These are phyloP conservation scores for Rhabditoides inermis DNA, from an alignment of 2,888 invertebrate genomes.

Conservation along the genomic window DNA sequence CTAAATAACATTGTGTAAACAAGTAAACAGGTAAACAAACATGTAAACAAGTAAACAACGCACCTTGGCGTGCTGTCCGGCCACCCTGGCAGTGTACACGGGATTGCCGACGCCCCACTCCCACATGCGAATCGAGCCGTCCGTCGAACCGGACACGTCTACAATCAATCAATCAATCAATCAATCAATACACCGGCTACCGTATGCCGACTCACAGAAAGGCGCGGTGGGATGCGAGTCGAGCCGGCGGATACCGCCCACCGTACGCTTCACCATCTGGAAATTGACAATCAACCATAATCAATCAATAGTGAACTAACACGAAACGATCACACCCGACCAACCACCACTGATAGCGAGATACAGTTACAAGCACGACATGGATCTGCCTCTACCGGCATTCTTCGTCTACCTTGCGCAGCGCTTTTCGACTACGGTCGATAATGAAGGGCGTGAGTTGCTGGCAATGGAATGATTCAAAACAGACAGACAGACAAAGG, in stretches of 20 bases:
- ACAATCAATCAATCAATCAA: slow-evolving; percentile 6
- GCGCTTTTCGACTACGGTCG: slow-evolving; percentile 89
- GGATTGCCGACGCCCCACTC: slow-evolving; percentile 88
- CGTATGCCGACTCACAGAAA: slow-evolving; percentile 69
- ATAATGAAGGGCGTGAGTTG: slow-evolving; percentile 73
- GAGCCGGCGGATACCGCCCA: slow-evolving; percentile 86
- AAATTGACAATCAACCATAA: slow-evolving; percentile 33
- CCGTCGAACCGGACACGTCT: slow-evolving; percentile 83
- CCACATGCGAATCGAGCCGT: slow-evolving; percentile 91
- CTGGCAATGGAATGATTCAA: slow-evolving; percentile 12
- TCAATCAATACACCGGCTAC: background rate
- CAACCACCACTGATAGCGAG: no score
- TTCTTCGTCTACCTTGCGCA: slow-evolving; percentile 88
- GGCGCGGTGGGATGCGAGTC: slow-evolving; percentile 90
- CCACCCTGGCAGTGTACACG: slow-evolving; percentile 79
- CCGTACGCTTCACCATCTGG: slow-evolving; percentile 84
- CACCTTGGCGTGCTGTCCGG: slow-evolving; percentile 77
- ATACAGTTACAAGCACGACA: slow-evolving; percentile 13
- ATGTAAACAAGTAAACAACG: slow-evolving; percentile 65
- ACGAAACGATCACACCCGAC: slow-evolving; percentile 6
- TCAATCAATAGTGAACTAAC: background rate
- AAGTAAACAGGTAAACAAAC: background rate
- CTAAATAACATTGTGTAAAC: background rate
- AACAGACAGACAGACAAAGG: slow-evolving; percentile 6
- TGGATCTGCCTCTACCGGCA: no score